These are phyloP conservation scores for Fukomys damarensis DNA, from an alignment of 2,113 vertebrate genomes.

Conservation along the genomic window DNA sequence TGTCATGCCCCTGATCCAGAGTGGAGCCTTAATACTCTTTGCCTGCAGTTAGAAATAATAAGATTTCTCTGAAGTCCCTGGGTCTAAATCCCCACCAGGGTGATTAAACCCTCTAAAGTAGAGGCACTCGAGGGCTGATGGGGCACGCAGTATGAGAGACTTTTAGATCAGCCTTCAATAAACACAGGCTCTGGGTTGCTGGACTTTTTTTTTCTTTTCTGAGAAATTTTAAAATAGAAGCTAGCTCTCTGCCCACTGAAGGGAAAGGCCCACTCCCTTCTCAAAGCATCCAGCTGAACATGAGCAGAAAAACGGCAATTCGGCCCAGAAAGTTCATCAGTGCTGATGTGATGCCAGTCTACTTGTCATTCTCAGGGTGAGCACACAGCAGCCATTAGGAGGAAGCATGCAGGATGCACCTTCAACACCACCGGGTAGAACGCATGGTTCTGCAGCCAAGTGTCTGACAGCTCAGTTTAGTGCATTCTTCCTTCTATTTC, in stretches of 20 bases:
- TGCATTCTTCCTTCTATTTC: conserved; percentile 18
- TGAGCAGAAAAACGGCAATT: conserved; percentile 49
- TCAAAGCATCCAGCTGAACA: conserved; percentile 51
- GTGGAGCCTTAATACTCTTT: conserved; percentile 80
- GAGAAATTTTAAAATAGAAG: conserved; percentile 74
- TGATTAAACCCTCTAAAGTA: conserved; percentile 82
- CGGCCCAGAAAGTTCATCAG: conserved; percentile 64
- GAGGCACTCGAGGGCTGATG: conserved; percentile 69
- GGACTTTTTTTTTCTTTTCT: conserved; percentile 31
- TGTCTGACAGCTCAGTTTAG: conserved; percentile 37
- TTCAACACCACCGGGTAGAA: background rate
- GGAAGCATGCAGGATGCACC: background rate
- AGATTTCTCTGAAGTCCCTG: conserved; percentile 83
- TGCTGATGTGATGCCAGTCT: background rate
- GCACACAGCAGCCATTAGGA: background rate
- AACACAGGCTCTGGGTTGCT: conserved; percentile 74
- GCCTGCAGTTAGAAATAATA: conserved; percentile 85
- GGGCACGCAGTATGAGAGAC: conserved; percentile 54
- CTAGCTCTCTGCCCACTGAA: conserved; percentile 51
- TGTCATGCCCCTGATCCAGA: conserved; percentile 81
- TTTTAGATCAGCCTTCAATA: conserved; percentile 79
- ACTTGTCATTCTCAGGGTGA: background rate
- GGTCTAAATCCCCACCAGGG: conserved; percentile 83
- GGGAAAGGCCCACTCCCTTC: conserved; percentile 57
- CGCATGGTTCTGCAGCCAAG: background rate